Evolutionary conservation across 2,797 vertebrate genomes (phyloP).

Genomic region (Peromyscus eremicus): DNA sequence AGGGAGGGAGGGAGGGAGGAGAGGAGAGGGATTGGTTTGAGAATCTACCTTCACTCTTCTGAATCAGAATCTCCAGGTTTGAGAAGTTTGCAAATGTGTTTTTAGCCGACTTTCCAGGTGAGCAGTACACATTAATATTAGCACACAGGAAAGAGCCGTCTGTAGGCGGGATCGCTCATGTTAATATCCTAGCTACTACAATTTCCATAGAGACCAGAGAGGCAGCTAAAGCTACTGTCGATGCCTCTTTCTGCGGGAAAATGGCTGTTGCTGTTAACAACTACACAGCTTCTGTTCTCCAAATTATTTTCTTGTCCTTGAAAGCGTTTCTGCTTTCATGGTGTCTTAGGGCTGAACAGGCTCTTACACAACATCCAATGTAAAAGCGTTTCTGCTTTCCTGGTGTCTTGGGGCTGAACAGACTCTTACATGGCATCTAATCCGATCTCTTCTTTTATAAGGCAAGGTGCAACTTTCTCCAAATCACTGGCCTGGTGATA

Average conservation of each 20-base stretch:
- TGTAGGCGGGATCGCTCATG: not conserved
- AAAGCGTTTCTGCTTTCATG: not conserved
- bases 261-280: not conserved
- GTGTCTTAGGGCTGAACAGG: not conserved
- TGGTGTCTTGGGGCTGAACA: not conserved
- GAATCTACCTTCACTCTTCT: not conserved
- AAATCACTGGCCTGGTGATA: not conserved
- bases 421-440: not conserved
- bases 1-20: accelerated
- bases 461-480: not conserved
- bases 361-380: not conserved
- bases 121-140: not conserved
- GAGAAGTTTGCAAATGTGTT: not conserved
- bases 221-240: not conserved
- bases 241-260: not conserved
- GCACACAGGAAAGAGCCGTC: not conserved
- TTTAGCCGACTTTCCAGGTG: not conserved
- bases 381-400: not conserved
- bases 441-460: not conserved
- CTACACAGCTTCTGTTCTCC: not conserved
- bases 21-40: not conserved
- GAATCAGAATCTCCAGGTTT: not conserved
- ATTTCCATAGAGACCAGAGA: not conserved
- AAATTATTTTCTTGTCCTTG: conserved; percentile 49
- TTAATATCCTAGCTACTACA: not conserved